These are phyloP conservation scores for Climacteris rufus DNA, from an alignment of 2,113 vertebrate genomes.

Conservation along the genomic window DNA sequence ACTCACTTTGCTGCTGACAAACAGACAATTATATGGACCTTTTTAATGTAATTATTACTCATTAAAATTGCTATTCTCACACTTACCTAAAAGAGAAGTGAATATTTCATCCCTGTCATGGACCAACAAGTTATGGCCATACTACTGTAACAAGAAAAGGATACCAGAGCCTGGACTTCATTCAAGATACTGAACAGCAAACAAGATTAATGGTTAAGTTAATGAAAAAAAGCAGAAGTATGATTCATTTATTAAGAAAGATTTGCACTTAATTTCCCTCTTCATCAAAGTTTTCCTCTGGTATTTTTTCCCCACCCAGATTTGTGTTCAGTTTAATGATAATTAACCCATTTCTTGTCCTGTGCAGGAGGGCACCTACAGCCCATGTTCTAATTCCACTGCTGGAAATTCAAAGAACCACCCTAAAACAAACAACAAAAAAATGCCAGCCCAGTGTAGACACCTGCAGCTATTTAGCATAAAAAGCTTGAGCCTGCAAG, in stretches of 20 bases:
- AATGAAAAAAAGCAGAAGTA: neutral
- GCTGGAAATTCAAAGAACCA: neutral
- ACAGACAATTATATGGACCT: neutral
- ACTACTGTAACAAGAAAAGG: neutral
- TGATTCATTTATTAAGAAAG: neutral
- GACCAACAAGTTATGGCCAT: neutral
- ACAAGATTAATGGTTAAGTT: neutral
- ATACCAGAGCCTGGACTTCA: neutral
- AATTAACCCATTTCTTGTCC: neutral
- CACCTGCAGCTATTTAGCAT: neutral
- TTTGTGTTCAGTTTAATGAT: neutral
- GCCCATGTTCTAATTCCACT: rapidly evolving
- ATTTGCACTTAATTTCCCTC: neutral
- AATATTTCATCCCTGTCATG: neutral
- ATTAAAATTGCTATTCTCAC: neutral
- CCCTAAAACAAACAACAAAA: neutral
- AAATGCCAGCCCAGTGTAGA: neutral
- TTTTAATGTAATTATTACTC: neutral
- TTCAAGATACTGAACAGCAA: neutral
- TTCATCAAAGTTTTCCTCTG: neutral
- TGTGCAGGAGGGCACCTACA: rapidly evolving
- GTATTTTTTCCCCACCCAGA: neutral
- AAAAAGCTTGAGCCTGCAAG: neutral
- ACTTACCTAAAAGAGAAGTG: neutral
- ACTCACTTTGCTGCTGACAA: neutral